Evolutionary conservation across 2,888 invertebrate genomes (phyloP).

Genomic region (Ypsolopha sequella): DNA sequence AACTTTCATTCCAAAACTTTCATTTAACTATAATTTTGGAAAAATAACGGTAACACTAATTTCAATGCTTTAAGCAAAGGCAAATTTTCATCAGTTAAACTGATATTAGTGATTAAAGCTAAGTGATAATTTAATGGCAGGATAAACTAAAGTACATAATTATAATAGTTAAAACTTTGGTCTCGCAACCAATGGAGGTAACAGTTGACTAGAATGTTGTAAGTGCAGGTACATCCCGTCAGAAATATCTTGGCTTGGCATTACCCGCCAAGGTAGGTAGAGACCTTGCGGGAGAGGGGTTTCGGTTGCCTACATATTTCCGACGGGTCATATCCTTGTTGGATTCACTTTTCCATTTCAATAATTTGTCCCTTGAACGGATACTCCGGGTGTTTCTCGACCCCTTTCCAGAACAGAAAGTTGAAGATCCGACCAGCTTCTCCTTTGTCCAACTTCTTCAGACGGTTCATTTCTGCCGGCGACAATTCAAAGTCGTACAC

Average conservation of each 20-base stretch:
- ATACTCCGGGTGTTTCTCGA: conserved; percentile 78
- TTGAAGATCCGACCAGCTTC: conserved; percentile 76
- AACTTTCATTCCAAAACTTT: background rate
- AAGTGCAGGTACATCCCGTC: too few species aligned
- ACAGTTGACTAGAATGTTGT: background rate
- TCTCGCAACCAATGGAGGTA: background rate
- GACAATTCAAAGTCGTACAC: conserved; percentile 75
- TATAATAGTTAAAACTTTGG: background rate
- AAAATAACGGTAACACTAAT: background rate
- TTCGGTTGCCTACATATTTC: too few species aligned
- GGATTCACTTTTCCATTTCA: too few species aligned
- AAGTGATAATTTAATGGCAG: conserved; percentile 3
- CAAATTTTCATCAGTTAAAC: conserved; percentile 25
- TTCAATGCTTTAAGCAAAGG: background rate
- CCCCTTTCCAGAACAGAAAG: conserved; percentile 76
- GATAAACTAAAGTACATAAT: background rate
- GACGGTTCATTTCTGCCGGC: conserved; percentile 59
- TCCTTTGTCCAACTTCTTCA: conserved; percentile 73
- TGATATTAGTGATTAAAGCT: conserved; percentile 15
- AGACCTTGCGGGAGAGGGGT: too few species aligned
- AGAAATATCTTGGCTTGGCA: too few species aligned
- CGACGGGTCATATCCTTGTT: too few species aligned
- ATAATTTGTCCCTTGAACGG: conserved; percentile 58
- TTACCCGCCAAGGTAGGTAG: too few species aligned
- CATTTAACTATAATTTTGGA: background rate